Percentiles rank a stretch among this genome's conserved stretches.
phyloP scores from a whole-genome alignment of 2,888 invertebrate species.

The Drosophila mulleri region DNA sequence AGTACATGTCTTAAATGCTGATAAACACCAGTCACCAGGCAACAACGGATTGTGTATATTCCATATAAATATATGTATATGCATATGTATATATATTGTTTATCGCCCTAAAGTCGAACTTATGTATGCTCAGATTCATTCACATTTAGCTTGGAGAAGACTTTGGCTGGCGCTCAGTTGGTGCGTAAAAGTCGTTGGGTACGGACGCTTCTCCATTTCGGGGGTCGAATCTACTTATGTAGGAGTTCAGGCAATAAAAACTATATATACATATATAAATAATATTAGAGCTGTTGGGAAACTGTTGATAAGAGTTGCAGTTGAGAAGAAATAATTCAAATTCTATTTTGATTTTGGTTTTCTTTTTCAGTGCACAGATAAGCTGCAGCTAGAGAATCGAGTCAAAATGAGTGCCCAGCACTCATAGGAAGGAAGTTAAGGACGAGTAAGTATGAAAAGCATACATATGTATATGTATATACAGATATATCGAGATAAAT shows the following conservation, averaged over 20 bases:
- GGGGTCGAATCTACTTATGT: slow-evolving; percentile 12
- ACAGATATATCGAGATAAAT: background rate
- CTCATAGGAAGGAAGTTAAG: slow-evolving; percentile 9
- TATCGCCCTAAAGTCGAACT: slow-evolving; percentile 55
- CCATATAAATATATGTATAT: slow-evolving; percentile 10
- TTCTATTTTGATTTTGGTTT: background rate
- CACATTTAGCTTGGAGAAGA: slow-evolving; percentile 39
- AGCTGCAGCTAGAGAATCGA: slow-evolving; percentile 22
- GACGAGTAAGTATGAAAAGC: slow-evolving; percentile 24
- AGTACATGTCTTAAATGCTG: slow-evolving; percentile 48
- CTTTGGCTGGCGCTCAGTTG: slow-evolving; percentile 52
- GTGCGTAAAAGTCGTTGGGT: slow-evolving; percentile 69
- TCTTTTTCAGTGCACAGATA: slow-evolving; percentile 22
- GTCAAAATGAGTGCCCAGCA: slow-evolving; percentile 36
- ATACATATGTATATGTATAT: too few relatives aligned
- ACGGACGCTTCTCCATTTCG: slow-evolving; percentile 51
- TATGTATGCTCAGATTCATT: slow-evolving; percentile 43
- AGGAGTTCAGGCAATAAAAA: slow-evolving; percentile 24
- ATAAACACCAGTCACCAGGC: slow-evolving; percentile 63
- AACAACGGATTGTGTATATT: slow-evolving; percentile 66
- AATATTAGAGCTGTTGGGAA: slow-evolving; percentile 21
- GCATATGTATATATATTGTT: slow-evolving; percentile 37
- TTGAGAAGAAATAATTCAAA: slow-evolving; percentile 6
- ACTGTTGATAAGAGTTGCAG: slow-evolving; percentile 49
- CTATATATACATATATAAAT: background rate